A percentile compares a stretch with the other conserved stretches of the same genome.
Conservation (phyloP, 2,888 invertebrate genomes). For the Heteropelma amictum region DNA sequence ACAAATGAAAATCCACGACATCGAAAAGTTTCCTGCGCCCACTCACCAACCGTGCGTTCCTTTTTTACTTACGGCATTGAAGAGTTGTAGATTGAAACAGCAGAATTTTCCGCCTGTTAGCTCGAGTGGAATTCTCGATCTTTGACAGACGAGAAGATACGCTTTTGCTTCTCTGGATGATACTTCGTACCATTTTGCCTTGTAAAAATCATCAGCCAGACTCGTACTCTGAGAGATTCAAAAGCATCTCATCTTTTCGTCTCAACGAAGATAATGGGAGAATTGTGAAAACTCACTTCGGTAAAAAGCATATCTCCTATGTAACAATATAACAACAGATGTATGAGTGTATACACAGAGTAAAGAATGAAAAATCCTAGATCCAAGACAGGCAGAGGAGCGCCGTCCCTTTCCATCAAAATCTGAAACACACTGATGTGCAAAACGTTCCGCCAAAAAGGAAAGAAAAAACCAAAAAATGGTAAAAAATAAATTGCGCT, state of each 20-base stretch:
- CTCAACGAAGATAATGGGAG: too few relatives aligned
- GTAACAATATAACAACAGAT: slow-evolving; percentile 64
- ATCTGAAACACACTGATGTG: slow-evolving; percentile 22
- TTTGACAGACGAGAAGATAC: slow-evolving; percentile 39
- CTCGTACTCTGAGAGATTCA: slow-evolving; percentile 34
- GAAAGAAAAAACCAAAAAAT: neutral
- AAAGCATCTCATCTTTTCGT: too few relatives aligned
- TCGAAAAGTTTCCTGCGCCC: too few relatives aligned
- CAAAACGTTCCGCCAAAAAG: too few relatives aligned
- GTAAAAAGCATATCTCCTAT: slow-evolving; percentile 59
- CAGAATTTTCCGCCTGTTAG: slow-evolving; percentile 54
- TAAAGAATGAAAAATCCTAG: slow-evolving; percentile 45
- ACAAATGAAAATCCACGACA: neutral
- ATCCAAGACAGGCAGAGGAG: slow-evolving; percentile 16
- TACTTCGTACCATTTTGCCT: slow-evolving; percentile 50
- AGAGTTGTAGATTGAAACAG: slow-evolving; percentile 43
- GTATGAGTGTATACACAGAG: slow-evolving; percentile 57
- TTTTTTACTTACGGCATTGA: slow-evolving; percentile 34
- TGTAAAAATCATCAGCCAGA: slow-evolving; percentile 41
- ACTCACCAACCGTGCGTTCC: too few relatives aligned
- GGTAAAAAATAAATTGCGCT: neutral
- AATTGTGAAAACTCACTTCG: slow-evolving; percentile 47
- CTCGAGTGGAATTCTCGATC: slow-evolving; percentile 44
- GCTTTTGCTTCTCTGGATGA: slow-evolving; percentile 33
- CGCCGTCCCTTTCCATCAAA: slow-evolving; percentile 35